Conservation (phyloP, 1,140 invertebrate species). For the Littorina saxatilis region DNA sequence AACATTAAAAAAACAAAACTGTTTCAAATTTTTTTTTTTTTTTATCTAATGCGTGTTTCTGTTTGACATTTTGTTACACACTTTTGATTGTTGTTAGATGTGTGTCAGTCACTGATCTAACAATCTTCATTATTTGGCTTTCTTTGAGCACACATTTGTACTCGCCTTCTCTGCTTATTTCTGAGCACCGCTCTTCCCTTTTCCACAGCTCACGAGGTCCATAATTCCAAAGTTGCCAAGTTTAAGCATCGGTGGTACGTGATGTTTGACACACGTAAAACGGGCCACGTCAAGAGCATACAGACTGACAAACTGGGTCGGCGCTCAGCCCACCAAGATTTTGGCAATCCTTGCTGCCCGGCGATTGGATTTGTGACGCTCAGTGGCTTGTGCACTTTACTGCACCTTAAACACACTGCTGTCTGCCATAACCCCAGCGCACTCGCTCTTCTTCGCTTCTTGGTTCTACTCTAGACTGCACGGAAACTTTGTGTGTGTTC, state of each 20-base stretch:
- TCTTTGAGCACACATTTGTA: background rate
- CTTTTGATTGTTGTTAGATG: no score
- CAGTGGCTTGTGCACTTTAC: background rate
- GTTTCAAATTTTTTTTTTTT: no score
- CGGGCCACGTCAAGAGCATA: background rate
- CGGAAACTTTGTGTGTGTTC: background rate
- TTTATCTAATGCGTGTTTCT: no score
- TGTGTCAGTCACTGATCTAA: no score
- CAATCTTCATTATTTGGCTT: no score
- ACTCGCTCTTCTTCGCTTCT: no score
- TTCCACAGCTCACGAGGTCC: constrained; percentile 61
- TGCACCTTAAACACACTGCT: background rate
- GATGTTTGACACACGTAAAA: constrained; percentile 24
- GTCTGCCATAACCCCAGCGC: background rate
- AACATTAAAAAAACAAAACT: no score
- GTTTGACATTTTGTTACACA: no score
- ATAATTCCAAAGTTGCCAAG: constrained; percentile 65
- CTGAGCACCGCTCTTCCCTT: constrained; percentile 35
- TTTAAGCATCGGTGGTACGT: constrained; percentile 61
- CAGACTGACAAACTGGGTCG: no score
- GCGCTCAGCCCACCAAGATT: no score
- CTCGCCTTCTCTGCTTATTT: constrained; percentile 13
- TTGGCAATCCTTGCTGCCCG: no score
- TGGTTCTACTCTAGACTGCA: no score
- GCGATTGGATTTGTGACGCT: background rate